Conservation (phyloP, 2,888 invertebrate species). For the Macropis europaea region DNA sequence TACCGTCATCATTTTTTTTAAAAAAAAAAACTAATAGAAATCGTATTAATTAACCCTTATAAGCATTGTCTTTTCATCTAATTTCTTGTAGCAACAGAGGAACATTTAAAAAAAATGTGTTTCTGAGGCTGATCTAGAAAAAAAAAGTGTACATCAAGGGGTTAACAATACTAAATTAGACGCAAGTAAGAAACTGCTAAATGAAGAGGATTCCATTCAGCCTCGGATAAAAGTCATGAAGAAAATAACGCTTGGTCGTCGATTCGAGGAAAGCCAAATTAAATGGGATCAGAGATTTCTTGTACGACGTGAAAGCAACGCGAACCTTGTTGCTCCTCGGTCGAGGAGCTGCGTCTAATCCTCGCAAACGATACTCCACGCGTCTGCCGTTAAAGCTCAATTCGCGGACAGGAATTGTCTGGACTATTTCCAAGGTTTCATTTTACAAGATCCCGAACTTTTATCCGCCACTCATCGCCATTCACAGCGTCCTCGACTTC, state of each 20-base stretch:
- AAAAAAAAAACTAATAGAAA: too few species aligned
- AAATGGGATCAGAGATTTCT: neutral
- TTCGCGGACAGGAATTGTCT: conserved; percentile 33
- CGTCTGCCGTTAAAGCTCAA: conserved; percentile 11
- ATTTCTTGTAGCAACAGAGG: too few species aligned
- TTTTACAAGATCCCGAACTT: conserved; percentile 33
- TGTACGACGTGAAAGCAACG: neutral
- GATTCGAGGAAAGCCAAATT: neutral
- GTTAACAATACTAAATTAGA: too few species aligned
- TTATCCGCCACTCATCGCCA: conserved; percentile 53
- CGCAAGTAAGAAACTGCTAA: too few species aligned
- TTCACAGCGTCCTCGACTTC: conserved; percentile 53
- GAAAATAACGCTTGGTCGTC: neutral
- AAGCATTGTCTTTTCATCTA: too few species aligned
- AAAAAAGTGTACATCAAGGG: too few species aligned
- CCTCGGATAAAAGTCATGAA: neutral
- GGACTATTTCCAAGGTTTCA: conserved; percentile 39
- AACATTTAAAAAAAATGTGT: too few species aligned
- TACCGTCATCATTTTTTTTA: too few species aligned
- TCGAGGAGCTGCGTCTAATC: neutral
- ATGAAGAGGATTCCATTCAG: neutral
- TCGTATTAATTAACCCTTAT: too few species aligned
- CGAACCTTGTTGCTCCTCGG: neutral
- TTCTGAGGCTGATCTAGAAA: too few species aligned
- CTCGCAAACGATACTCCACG: conserved; percentile 18